A percentile compares a stretch with the other conserved stretches of the same genome.
These are phyloP conservation scores for Hyposoter dolosus DNA, from an alignment of 2,888 invertebrate genomes.

Conservation along the genomic window DNA sequence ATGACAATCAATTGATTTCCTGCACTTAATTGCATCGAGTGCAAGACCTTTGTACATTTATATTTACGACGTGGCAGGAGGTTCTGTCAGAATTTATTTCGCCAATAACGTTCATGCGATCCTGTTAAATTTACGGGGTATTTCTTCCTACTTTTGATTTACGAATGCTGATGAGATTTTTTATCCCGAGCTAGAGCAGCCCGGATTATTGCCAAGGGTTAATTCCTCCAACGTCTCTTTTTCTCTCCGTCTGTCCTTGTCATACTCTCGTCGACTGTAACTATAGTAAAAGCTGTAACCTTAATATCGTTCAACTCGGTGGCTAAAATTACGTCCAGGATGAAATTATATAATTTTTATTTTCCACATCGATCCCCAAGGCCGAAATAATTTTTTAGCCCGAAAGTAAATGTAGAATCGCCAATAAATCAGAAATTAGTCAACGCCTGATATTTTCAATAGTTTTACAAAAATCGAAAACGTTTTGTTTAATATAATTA, in stretches of 20 bases:
- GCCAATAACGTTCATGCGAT: neutral
- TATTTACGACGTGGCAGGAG: neutral
- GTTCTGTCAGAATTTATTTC: neutral
- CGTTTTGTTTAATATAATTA: too few species aligned
- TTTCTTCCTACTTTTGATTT: conserved; percentile 13
- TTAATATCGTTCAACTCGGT: neutral
- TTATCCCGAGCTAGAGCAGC: conserved; percentile 33
- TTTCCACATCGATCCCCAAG: neutral
- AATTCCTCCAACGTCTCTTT: conserved; percentile 23
- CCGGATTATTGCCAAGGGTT: conserved; percentile 53
- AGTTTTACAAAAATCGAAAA: too few species aligned
- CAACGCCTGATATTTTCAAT: too few species aligned
- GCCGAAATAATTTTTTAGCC: neutral
- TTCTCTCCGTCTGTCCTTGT: neutral
- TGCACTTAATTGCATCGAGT: neutral
- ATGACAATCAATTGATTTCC: neutral
- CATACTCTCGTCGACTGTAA: neutral
- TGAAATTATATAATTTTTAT: neutral
- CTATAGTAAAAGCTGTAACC: neutral
- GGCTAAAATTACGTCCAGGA: neutral
- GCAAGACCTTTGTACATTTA: neutral
- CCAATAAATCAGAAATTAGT: too few species aligned
- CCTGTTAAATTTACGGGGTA: neutral
- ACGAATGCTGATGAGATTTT: conserved; percentile 58
- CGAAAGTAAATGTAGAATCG: neutral